These are phyloP conservation scores for Panonychus citri DNA, from an alignment of 1,140 invertebrate species.

Conservation along the genomic window DNA sequence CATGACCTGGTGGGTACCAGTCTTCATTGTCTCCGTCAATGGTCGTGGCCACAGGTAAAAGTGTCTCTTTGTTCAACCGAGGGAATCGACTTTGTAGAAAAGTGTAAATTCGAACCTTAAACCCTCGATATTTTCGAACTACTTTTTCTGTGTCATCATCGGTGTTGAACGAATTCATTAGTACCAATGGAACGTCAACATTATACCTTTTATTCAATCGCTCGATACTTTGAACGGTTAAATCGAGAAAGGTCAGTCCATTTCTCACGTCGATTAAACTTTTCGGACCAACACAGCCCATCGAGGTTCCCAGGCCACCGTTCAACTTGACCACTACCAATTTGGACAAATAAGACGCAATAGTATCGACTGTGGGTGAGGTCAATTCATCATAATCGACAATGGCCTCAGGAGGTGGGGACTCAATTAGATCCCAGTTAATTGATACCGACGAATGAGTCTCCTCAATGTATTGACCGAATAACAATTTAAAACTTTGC, in stretches of 20 bases:
- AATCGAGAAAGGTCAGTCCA: slow-evolving; percentile 87
- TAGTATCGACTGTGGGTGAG: too few species aligned
- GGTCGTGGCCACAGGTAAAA: slow-evolving; percentile 55
- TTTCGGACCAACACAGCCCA: slow-evolving; percentile 93
- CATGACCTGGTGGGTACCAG: slow-evolving; percentile 97
- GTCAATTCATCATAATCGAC: slow-evolving; percentile 48
- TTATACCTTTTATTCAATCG: slow-evolving; percentile 86
- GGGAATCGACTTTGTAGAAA: slow-evolving; percentile 95
- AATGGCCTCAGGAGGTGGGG: slow-evolving; percentile 53
- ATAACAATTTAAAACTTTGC: slow-evolving; percentile 55
- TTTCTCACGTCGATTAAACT: slow-evolving; percentile 90
- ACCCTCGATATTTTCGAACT: slow-evolving; percentile 77
- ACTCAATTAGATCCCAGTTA: slow-evolving; percentile 80
- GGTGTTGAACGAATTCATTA: slow-evolving; percentile 99
- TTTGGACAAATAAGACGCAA: slow-evolving; percentile 49
- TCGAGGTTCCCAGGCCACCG: slow-evolving; percentile 92
- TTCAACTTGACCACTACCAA: slow-evolving; percentile 96
- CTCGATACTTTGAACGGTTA: slow-evolving; percentile 98
- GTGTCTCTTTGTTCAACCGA: slow-evolving; percentile 73
- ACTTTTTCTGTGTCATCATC: slow-evolving; percentile 89
- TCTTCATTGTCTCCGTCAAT: slow-evolving; percentile 46
- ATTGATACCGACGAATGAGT: slow-evolving; percentile 60
- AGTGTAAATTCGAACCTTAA: slow-evolving; percentile 77
- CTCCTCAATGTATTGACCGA: slow-evolving; percentile 56
- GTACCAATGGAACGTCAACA: slow-evolving; percentile 76